phyloP scores from a whole-genome alignment of 1,140 invertebrate species.

The Doryteuthis pealeii region DNA sequence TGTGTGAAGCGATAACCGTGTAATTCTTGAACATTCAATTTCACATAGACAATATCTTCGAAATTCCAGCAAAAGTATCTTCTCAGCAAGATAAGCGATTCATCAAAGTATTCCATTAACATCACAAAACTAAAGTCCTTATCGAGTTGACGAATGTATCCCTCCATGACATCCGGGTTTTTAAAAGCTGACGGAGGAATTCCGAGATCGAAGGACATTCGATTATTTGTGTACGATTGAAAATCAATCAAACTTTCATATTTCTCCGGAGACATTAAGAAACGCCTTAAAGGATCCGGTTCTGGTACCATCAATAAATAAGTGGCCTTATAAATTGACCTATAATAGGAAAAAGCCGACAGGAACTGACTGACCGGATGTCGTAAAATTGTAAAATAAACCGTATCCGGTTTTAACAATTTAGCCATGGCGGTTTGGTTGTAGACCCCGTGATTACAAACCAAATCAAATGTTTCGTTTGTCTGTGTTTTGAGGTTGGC shows the following conservation, averaged over 20 bases:
- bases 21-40: slow-evolving; percentile 26
- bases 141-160: slow-evolving; percentile 36
- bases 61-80: slow-evolving; percentile 46
- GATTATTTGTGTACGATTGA: slow-evolving; percentile 35
- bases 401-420: slow-evolving; percentile 39
- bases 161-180: slow-evolving; percentile 24
- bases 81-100: slow-evolving; percentile 47
- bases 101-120: slow-evolving; percentile 50
- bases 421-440: slow-evolving; percentile 27
- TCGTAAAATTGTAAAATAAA: slow-evolving; percentile 42
- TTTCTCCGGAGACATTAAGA: slow-evolving; percentile 21
- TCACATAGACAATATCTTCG: slow-evolving; percentile 49
- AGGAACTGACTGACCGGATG: slow-evolving; percentile 45
- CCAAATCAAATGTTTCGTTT: slow-evolving; percentile 33
- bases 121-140: slow-evolving; percentile 43
- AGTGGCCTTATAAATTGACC: slow-evolving; percentile 15
- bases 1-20: slow-evolving; percentile 13
- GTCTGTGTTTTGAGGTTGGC: background rate
- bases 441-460: slow-evolving; percentile 43
- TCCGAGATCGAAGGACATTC: slow-evolving; percentile 46
- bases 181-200: slow-evolving; percentile 25
- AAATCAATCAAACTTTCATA: slow-evolving; percentile 8
- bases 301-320: slow-evolving; percentile 2
- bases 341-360: slow-evolving; percentile 42
- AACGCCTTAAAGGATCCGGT: slow-evolving; percentile 11